These are phyloP conservation scores for Tridacna crocea DNA, from an alignment of 2,888 invertebrate genomes.

Conservation along the genomic window DNA sequence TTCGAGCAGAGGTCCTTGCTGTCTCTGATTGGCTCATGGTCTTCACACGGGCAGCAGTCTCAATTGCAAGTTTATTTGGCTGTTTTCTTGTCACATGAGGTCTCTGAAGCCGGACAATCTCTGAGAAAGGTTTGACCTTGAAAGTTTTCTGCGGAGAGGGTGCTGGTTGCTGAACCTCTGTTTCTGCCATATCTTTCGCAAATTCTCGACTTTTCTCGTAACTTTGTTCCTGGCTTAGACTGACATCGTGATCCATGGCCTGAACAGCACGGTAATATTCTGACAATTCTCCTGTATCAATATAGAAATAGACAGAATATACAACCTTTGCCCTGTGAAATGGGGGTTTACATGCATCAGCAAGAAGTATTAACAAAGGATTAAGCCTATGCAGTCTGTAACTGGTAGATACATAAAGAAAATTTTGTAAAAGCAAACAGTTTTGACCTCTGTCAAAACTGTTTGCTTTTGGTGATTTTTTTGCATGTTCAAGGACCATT, in stretches of 20 bases:
- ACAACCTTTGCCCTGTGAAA: too few species aligned
- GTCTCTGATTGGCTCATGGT: conserved; percentile 50
- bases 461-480: too few species aligned
- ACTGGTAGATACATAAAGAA: too few species aligned
- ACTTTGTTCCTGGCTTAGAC: conserved; percentile 49
- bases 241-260: conserved; percentile 57
- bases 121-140: conserved; percentile 75
- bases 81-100: conserved; percentile 79
- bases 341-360: too few species aligned
- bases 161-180: not conserved
- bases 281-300: conserved; percentile 58
- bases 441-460: too few species aligned
- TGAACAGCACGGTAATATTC: conserved; percentile 68
- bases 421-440: too few species aligned
- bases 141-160: conserved; percentile 54
- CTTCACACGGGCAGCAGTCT: conserved; percentile 29
- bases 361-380: too few species aligned
- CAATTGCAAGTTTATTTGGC: conserved; percentile 46
- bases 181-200: conserved; percentile 34
- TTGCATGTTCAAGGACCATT: too few species aligned
- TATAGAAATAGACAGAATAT: too few species aligned
- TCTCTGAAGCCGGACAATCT: conserved; percentile 79
- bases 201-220: conserved; percentile 32
- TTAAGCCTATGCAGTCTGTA: too few species aligned
- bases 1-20: conserved; percentile 48